Percentiles rank a stretch among this genome's conserved stretches.
Evolutionary conservation across 1,140 invertebrate genomes (phyloP).

Genomic region (Diabrotica undecimpunctata): DNA sequence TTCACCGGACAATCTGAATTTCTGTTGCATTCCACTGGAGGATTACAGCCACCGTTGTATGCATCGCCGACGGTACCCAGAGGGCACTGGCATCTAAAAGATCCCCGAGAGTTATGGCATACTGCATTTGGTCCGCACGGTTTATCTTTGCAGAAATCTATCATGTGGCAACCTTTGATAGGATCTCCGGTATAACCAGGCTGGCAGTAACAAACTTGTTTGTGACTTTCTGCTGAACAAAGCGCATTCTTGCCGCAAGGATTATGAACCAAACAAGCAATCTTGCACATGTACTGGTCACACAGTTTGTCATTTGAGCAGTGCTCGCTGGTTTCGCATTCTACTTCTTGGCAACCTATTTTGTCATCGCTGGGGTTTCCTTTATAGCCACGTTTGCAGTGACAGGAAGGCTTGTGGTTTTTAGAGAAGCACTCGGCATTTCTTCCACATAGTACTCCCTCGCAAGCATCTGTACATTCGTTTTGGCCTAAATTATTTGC

Average conservation of each 20-base stretch:
- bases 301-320: constrained; percentile 81
- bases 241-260: constrained; percentile 79
- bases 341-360: constrained; percentile 71
- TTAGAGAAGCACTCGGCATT: constrained; percentile 73
- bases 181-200: constrained; percentile 81
- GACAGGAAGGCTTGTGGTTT: constrained; percentile 69
- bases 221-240: constrained; percentile 75
- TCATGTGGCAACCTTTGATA: constrained; percentile 62
- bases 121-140: constrained; percentile 79
- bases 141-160: constrained; percentile 73
- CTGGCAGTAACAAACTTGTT: constrained; percentile 74
- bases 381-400: constrained; percentile 72
- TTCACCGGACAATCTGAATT: constrained; percentile 74
- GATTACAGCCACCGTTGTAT: constrained; percentile 72
- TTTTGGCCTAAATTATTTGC: constrained; percentile 65
- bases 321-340: constrained; percentile 67
- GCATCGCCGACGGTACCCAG: constrained; percentile 76
- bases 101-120: constrained; percentile 78
- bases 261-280: constrained; percentile 75
- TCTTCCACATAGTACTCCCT: constrained; percentile 70
- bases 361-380: constrained; percentile 71
- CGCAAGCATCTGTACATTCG: constrained; percentile 69
- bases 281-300: constrained; percentile 74
- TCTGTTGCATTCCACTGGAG: constrained; percentile 70
- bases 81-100: constrained; percentile 77